Conservation (phyloP, 1,140 invertebrate genomes). For the Ctenoplectra terminalis region DNA sequence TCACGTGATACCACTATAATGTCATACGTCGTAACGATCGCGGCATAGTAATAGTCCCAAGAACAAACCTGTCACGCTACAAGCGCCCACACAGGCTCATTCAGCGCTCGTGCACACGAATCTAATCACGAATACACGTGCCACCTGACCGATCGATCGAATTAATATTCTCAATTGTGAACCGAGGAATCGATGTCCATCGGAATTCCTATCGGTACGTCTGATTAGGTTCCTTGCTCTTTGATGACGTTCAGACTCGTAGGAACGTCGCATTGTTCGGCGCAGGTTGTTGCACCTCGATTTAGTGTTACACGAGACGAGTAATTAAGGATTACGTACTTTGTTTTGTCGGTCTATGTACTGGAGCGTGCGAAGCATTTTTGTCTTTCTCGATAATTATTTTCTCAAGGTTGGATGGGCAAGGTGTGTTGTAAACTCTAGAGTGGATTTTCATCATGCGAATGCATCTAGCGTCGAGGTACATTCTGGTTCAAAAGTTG, state of each 20-base stretch:
- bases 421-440: background rate
- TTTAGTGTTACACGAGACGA: too few relatives aligned
- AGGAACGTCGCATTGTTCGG: background rate
- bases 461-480: background rate
- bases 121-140: background rate
- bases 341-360: too few relatives aligned
- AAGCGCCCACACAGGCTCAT: background rate
- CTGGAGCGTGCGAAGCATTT: too few relatives aligned
- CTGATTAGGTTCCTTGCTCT: background rate
- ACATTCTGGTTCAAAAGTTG: background rate
- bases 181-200: background rate
- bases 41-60: constrained; percentile 38
- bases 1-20: constrained; percentile 66
- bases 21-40: constrained; percentile 60
- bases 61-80: constrained; percentile 38
- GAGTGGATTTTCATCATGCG: constrained; percentile 1
- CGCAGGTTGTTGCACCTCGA: background rate
- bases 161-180: constrained; percentile 40
- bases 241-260: background rate
- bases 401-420: background rate
- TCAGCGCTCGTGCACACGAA: background rate
- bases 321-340: too few relatives aligned
- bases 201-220: background rate
- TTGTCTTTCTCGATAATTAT: constrained; percentile 1
- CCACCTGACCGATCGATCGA: constrained; percentile 30